Percentiles rank a stretch among this genome's conserved stretches.
Evolutionary conservation across 2,797 vertebrate species (phyloP).

Genomic region (Phalloptychus januarius): DNA sequence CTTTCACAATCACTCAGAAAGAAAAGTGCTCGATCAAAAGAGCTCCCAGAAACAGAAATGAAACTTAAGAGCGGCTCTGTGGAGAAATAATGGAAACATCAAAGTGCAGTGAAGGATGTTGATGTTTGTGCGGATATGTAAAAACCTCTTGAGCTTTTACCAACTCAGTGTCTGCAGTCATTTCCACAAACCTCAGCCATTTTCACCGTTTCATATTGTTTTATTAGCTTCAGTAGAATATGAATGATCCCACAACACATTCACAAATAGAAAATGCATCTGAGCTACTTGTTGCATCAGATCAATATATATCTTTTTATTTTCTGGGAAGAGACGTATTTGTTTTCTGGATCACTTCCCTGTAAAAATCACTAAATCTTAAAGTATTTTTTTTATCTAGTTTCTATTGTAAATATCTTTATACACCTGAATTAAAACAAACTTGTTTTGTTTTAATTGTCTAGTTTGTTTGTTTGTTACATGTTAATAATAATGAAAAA

Average conservation of each 20-base stretch:
- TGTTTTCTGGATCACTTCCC: background rate
- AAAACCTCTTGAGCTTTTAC: background rate
- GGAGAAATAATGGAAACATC: slow-evolving; percentile 1
- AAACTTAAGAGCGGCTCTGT: slow-evolving; percentile 4
- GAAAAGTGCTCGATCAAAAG: background rate
- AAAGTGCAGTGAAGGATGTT: background rate
- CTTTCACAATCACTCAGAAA: slow-evolving; percentile 8
- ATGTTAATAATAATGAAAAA: too few relatives aligned
- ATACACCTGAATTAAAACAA: too few relatives aligned
- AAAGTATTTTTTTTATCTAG: too few relatives aligned
- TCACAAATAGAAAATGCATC: background rate
- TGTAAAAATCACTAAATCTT: too few relatives aligned
- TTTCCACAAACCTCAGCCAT: background rate
- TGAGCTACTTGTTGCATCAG: background rate
- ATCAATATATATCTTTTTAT: background rate
- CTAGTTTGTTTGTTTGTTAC: too few relatives aligned
- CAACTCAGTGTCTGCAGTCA: background rate
- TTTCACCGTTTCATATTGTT: background rate
- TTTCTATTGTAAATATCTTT: too few relatives aligned
- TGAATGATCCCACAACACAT: background rate
- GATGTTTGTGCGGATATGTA: background rate
- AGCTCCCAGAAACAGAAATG: slow-evolving; percentile 15
- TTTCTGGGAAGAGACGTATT: background rate
- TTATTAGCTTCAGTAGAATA: background rate
- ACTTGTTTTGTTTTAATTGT: too few relatives aligned